Base-by-base conservation (phyloP, 2,888 invertebrate genomes). In the Ormyrus pomaceus region DNA sequence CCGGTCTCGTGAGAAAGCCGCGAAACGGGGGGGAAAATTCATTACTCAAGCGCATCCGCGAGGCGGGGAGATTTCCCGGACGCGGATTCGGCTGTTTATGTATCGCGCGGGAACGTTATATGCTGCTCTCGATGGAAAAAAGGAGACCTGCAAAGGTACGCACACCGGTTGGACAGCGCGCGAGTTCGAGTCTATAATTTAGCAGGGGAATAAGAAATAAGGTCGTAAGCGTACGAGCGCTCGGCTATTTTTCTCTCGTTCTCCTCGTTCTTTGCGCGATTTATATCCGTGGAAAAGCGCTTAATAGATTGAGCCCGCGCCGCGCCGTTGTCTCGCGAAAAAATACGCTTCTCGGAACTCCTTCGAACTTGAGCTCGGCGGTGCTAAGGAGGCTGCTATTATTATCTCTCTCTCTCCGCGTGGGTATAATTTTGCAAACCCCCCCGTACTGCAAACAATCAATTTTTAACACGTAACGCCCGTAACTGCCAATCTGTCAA, bases 1-100 rank as follows among this genome's bases (percentile, higher is more conserved):
- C 55, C 62, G 55, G n/a, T n/a, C 46, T 19, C 76, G 76, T 76
- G 76, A 69, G 76, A 76, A 76, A 76, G 55, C 48, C 69, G 76
- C 61, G 76, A 69, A 76, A 69, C 69, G 46, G 51, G 53, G 53
- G 13, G 34, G 68, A 69, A 76, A 69, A 69, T 76, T 69, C 76
- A 55, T 70, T 70, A 45, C 58, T 71, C 53, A 71, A 9, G 55
- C n/a, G 56, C 53, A 19, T 55, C 34, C 55, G 59, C 55, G n/a
- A 53, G 53, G 45, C 34, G 5, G 11, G 46, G 34, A 45, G 51
- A 58, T 66, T 66, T 55, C 66, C 56, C 74, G 53, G 45, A 13
- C 7, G 46, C 7, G 46, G 34, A 51, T 77, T 58, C 9, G 69
- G 61, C 76, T 56, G 77, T 56, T 70, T 70, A 50, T 19, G 1